These are phyloP conservation scores for Thecocarcelia acutangulata DNA, from an alignment of 2,888 invertebrate genomes.

Conservation along the genomic window DNA sequence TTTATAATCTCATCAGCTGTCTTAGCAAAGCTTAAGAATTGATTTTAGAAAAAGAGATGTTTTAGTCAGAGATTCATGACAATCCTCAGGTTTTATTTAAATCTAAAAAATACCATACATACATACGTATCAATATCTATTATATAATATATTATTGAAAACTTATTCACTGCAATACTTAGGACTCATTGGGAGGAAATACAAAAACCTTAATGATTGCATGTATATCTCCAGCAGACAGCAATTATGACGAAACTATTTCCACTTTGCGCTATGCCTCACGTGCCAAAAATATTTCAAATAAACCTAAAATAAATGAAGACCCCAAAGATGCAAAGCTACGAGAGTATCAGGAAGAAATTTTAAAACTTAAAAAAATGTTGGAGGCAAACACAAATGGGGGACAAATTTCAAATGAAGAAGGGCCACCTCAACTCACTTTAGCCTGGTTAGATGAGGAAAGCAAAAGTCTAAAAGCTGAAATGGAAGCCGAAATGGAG, in stretches of 20 bases:
- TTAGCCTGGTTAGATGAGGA: conserved; percentile 82
- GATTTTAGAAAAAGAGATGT: too few relatives aligned
- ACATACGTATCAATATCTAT: too few relatives aligned
- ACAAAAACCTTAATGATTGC: conserved; percentile 95
- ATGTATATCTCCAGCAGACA: conserved; percentile 90
- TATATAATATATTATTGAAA: neutral
- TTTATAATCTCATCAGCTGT: too few relatives aligned
- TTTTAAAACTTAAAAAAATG: conserved; percentile 84
- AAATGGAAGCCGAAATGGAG: conserved; percentile 80
- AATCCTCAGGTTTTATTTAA: too few relatives aligned
- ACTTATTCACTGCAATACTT: conserved; percentile 52
- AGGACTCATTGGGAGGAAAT: conserved; percentile 92
- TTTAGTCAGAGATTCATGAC: too few relatives aligned
- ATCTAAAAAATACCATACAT: too few relatives aligned
- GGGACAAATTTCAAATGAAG: conserved; percentile 81
- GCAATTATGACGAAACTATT: conserved; percentile 91
- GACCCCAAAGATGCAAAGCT: conserved; percentile 95
- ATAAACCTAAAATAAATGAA: conserved; percentile 92
- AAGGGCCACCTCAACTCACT: conserved; percentile 8
- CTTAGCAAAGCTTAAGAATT: too few relatives aligned
- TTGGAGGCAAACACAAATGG: conserved; percentile 70
- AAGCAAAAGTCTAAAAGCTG: conserved; percentile 74
- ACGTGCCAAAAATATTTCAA: conserved; percentile 92
- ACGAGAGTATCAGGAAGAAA: conserved; percentile 92
- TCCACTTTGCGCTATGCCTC: conserved; percentile 92